phyloP scores from a whole-genome alignment of 2,888 invertebrate species.

The Idaea aversata region DNA sequence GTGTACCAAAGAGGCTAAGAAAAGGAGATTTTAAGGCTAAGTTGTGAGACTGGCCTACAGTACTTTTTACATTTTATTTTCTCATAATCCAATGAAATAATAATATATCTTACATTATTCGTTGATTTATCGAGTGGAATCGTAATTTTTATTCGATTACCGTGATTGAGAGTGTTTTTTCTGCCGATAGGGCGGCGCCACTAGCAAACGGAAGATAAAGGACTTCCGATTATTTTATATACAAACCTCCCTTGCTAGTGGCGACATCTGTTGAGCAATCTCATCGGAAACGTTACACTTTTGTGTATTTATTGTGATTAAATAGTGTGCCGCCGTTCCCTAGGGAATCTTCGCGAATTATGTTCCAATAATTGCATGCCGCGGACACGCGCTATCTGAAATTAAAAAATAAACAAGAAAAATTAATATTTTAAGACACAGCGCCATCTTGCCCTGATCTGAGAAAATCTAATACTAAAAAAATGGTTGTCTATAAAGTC shows the following conservation, averaged over 20 bases:
- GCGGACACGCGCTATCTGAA: constrained; percentile 49
- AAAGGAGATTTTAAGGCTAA: neutral
- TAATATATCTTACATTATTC: neutral
- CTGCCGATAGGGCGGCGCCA: neutral
- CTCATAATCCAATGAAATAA: neutral
- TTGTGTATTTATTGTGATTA: constrained; percentile 31
- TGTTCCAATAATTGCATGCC: constrained; percentile 38
- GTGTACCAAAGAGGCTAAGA: neutral
- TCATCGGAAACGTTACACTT: neutral
- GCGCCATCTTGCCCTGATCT: no score
- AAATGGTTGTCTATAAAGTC: no score
- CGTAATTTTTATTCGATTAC: constrained; percentile 3
- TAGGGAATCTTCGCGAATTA: constrained; percentile 24
- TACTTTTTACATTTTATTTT: neutral
- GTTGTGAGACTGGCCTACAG: no score
- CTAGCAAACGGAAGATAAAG: neutral
- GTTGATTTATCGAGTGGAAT: constrained; percentile 6
- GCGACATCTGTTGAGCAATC: neutral
- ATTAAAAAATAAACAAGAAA: constrained; percentile 5
- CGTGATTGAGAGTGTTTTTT: neutral
- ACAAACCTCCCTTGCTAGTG: neutral
- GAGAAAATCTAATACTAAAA: no score
- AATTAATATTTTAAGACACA: no score
- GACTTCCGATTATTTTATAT: neutral
- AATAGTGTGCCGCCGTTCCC: constrained; percentile 53